Percentiles rank a stretch among this genome's conserved stretches.
Conservation (phyloP, 92 coral and sea anemone genomes). For the Epizoanthus ramosus region DNA sequence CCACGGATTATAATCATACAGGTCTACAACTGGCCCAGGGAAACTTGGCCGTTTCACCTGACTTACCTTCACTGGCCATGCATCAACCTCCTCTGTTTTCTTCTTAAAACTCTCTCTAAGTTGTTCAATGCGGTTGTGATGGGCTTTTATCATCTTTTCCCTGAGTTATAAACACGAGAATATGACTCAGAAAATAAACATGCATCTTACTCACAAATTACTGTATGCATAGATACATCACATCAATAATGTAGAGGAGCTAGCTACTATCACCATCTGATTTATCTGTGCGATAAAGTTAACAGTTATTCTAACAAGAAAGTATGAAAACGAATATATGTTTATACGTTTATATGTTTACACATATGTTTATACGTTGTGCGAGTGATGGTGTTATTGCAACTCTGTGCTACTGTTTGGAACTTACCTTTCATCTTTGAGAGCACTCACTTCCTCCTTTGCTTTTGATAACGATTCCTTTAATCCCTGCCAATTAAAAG, state of each 20-base stretch:
- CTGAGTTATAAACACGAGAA: conserved; percentile 39
- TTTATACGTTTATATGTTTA: too few species aligned
- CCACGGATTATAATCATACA: not conserved
- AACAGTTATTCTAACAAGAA: too few species aligned
- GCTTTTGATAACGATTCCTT: conserved; percentile 59
- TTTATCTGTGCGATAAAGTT: too few species aligned
- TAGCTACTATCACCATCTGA: too few species aligned
- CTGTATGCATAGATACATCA: too few species aligned
- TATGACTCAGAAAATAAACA: not conserved
- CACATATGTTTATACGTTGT: too few species aligned
- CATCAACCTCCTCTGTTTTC: conserved; percentile 86
- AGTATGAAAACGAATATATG: too few species aligned
- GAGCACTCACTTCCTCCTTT: conserved; percentile 66
- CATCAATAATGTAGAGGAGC: too few species aligned
- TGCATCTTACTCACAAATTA: not conserved
- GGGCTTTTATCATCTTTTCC: conserved; percentile 88
- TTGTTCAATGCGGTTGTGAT: conserved; percentile 95
- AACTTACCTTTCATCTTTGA: conserved; percentile 75
- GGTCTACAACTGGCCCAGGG: not conserved
- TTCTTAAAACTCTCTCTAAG: conserved; percentile 93
- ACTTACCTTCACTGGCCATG: conserved; percentile 81
- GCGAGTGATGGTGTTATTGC: not conserved
- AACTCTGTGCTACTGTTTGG: not conserved
- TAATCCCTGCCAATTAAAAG: conserved; percentile 47
- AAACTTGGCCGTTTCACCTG: not conserved